Evolutionary conservation across 2,888 invertebrate species (phyloP).

Genomic region (Colostygia pectinataria): DNA sequence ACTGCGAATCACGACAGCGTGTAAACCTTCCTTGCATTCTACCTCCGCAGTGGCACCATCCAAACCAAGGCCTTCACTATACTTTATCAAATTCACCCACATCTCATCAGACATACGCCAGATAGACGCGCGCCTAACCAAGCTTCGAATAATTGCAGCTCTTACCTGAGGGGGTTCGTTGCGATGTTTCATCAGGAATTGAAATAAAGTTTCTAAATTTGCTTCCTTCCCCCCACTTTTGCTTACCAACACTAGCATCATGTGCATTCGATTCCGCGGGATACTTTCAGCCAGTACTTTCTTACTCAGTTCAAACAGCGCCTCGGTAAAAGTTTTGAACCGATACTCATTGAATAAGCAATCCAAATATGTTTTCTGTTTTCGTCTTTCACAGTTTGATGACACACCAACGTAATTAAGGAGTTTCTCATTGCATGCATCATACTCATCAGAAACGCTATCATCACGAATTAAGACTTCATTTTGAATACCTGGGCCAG

Average conservation of each 20-base stretch:
- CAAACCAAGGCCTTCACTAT: constrained; percentile 54
- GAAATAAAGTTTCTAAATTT: constrained; percentile 44
- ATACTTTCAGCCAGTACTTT: constrained; percentile 45
- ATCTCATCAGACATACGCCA: constrained; percentile 2
- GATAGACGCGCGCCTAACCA: neutral
- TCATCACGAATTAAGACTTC: neutral
- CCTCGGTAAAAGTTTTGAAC: constrained; percentile 50
- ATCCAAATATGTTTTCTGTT: neutral
- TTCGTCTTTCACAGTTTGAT: neutral
- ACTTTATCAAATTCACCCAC: constrained; percentile 40
- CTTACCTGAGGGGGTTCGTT: constrained; percentile 1
- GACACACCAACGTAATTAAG: neutral
- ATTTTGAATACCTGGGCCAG: neutral
- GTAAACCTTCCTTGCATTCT: constrained; percentile 56
- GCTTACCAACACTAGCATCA: constrained; percentile 62
- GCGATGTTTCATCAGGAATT: constrained; percentile 1
- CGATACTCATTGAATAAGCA: constrained; percentile 34
- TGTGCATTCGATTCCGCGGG: constrained; percentile 51
- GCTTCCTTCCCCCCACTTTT: constrained; percentile 56
- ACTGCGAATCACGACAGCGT: constrained; percentile 54
- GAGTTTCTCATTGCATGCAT: neutral
- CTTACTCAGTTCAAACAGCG: constrained; percentile 49
- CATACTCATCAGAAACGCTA: neutral
- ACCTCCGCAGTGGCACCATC: constrained; percentile 49
- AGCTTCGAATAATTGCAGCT: constrained; percentile 1